Evolutionary conservation across 2,113 vertebrate genomes (phyloP).

Genomic region (Myanophis thanlyinensis): DNA sequence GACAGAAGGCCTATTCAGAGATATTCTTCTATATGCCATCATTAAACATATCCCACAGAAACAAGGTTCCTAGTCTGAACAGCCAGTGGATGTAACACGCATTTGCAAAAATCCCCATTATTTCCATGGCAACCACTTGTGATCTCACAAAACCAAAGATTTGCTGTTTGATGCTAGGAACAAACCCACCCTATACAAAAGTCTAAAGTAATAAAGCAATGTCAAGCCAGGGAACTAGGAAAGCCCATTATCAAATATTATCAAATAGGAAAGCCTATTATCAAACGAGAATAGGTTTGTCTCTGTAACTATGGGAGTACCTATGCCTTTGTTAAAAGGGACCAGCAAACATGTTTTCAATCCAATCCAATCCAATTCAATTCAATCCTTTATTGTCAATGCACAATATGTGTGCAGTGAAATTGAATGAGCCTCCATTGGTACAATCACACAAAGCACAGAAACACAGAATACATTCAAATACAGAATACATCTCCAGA

Average conservation of each 20-base stretch:
- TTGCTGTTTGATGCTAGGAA: conserved; percentile 58
- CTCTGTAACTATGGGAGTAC: not conserved
- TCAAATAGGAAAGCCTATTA: conserved; percentile 24
- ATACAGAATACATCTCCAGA: no score
- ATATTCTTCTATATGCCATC: conserved; percentile 11
- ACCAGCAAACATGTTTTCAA: conserved; percentile 21
- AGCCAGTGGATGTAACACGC: conserved; percentile 41
- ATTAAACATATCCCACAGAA: conserved; percentile 1
- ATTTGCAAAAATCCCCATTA: conserved; percentile 59
- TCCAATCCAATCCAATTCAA: no score
- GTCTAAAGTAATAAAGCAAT: conserved; percentile 23
- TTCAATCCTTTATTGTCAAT: no score
- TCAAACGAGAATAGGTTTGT: conserved; percentile 27
- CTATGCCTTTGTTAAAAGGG: conserved; percentile 29
- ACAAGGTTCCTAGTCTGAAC: conserved; percentile 36
- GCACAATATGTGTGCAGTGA: no score
- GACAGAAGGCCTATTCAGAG: not conserved
- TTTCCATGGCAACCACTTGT: conserved; percentile 67
- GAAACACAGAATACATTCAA: no score
- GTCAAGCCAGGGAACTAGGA: conserved; percentile 15
- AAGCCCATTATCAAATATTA: conserved; percentile 4
- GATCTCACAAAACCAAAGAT: conserved; percentile 56
- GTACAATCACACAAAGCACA: no score
- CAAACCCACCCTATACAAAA: conserved; percentile 38
- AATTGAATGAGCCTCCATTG: no score